Base-by-base conservation (phyloP, 2,113 vertebrate species). In the Micromys minutus region DNA sequence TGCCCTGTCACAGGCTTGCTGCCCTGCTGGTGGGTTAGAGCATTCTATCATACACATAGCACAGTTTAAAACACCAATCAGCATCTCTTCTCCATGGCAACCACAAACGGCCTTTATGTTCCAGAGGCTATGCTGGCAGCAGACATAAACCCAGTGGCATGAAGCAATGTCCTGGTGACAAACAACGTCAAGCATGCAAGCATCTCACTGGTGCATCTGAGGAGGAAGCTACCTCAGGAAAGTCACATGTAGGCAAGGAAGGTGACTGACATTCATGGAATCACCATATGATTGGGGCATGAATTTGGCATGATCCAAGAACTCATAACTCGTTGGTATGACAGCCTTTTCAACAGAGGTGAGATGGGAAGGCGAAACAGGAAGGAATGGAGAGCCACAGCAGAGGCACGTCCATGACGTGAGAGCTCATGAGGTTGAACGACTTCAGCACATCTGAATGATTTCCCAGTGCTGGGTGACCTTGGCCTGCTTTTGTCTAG, bases 71-170 rank as follows among this genome's bases (percentile, higher is more conserved):
- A 89, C 59, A 72, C 77, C 85, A 34, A 76, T 42, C 19, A 93
- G 76, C 72, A 47, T 34, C 0, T 50, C 75, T 94, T 97, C 95
- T 96, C 95, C 94, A 96, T 91, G 89, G 97, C 90, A 96, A 97
- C 96, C 74, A 89, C 89, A 87, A 94, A 89, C 31, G 34, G 84
- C 47, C 87, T 34, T 77, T 19, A 47, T n/a, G 4, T 87, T 96
- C 95, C 92, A 90, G 92, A 94, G 93, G 92, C 88, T 39, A 76
- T 0, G 16, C 63, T 89, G 87, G 95, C 85, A 90, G 95, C 92
- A 17, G 84, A 39, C 5, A 67, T 71, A 74, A 61, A 80, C 63
- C n/a, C 29, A 15, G 92, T n/a, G 83, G 55, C 71, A 9, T 3
- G 45, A 80, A 59, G 22, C 1, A 9, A 74, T 21, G 89, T 91